Evolutionary conservation across 2,888 invertebrate genomes (phyloP), one percentile per base, ranked within the genome.

Genomic region (Hydroisotoma schaefferi): DNA sequence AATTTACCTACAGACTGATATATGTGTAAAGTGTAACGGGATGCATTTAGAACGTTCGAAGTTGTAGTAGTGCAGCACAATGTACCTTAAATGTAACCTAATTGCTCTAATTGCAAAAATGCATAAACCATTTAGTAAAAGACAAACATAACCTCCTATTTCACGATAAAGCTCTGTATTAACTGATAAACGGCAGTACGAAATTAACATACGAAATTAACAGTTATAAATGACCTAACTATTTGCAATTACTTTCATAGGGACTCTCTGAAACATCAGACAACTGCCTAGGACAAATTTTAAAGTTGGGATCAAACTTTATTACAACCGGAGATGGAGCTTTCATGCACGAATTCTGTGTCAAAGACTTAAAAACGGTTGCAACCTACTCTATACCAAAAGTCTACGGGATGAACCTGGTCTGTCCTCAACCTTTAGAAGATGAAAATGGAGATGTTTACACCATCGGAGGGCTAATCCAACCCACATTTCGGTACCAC

Each of bases 261-360:
- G 59, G 71, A 6, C 72, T 72, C 20, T 65, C 55, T 47, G 76
- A 76, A 55, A 55, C 74, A 22, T 78, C 78, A 0, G 81, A 81
- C 72, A 81, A 81, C 70, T 77, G 76, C 22, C 70, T 73, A 26
- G 77, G 80, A 2, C 78, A 78, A 55, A 73, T 81, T 12, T 76
- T 76, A 63, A 74, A 74, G 40, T 66, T 77, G 28, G 77, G 77
- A 20, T 78, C 78, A 61, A 74, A 77, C 28, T 63, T 81, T 4
- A 80, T 77, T 62, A 78, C 78, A 1, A 66, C 77, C 6, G 79
- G 81, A 1, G 81, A 81, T 70, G 78, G 78, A 0, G 74, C 75
- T 29, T 72, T 72, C 23, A 72, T 80, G 55, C 75, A 77, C 57
- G 73, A 75, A 57, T 71, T 81, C 18, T 77, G 80, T 71, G 74